These are phyloP conservation scores for Caenorhabditis panamensis DNA, from an alignment of 2,888 invertebrate species.

Conservation along the genomic window DNA sequence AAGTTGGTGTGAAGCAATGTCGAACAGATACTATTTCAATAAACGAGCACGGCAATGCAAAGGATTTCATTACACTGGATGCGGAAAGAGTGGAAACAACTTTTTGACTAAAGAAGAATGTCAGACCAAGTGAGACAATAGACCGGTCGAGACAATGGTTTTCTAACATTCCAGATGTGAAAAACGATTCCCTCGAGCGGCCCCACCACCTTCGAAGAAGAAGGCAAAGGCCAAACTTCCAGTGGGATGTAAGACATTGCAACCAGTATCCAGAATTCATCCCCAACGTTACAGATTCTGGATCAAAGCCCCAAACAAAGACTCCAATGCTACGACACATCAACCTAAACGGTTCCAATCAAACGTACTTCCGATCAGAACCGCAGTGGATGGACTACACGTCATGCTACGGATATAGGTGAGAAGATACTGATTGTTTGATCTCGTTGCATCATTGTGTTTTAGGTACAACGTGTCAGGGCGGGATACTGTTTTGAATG, in stretches of 20 bases:
- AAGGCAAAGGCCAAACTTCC: constrained; percentile 45
- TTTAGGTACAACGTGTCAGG: constrained; percentile 76
- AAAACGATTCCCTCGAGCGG: constrained; percentile 38
- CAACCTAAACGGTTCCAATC: constrained; percentile 59
- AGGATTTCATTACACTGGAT: constrained; percentile 80
- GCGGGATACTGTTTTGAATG: constrained; percentile 70
- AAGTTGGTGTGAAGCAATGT: constrained; percentile 78
- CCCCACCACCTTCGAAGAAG: constrained; percentile 31
- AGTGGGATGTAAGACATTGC: constrained; percentile 38
- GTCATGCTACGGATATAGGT: constrained; percentile 78
- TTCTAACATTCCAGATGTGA: constrained; percentile 47
- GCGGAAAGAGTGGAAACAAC: constrained; percentile 75
- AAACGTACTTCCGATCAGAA: constrained; percentile 73
- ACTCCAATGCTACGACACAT: constrained; percentile 68
- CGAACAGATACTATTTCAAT: constrained; percentile 70
- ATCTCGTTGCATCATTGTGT: neutral
- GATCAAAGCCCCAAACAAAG: constrained; percentile 64
- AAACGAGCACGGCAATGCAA: constrained; percentile 64
- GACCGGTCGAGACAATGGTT: neutral
- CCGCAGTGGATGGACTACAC: constrained; percentile 75
- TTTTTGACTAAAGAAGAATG: constrained; percentile 74
- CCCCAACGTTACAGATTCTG: no score
- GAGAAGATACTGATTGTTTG: neutral
- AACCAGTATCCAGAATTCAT: no score
- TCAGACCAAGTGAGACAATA: constrained; percentile 52